Base-by-base conservation (phyloP, 2,888 invertebrate genomes). In the Cantharis nigra region DNA sequence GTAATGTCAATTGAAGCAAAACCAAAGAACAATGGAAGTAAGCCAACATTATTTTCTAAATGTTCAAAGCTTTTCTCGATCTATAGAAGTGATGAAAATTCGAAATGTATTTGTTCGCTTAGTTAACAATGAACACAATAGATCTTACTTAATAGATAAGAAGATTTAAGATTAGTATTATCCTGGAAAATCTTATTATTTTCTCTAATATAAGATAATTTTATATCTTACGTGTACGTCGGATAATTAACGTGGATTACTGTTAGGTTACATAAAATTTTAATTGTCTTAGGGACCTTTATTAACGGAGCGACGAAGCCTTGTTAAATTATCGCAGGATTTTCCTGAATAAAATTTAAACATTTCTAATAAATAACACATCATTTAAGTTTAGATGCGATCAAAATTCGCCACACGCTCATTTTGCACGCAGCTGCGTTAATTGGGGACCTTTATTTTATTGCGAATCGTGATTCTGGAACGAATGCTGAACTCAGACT, bases 391-490 rank as follows among this genome's bases (percentile, higher is more conserved):
- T 70, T 72, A 75, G 74, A 75, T 71, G 75, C 67, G 75, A 85
- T 85, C 83, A 81, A 76, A 80, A 85, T 85, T 85, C 85, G 82
- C 81, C 81, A 83, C 85, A 84, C 84, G 84, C 82, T 81, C 81
- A 84, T 80, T 83, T 83, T 81, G 83, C 83, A 83, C 84, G 83
- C 85, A 85, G 84, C 85, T 84, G 85, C 83, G 83, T 85, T 85
- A 84, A 85, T 85, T 85, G 83, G 81, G 72, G 81, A 82, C 83
- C 83, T 85, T 84, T 85, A 84, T 84, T 85, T 85, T 84, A 83
- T 83, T 80, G 82, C 82, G 80, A 83, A 83, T 83, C 85, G 85
- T 85, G 85, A 84, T 84, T 80, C 76, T 71, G 75, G 76, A 80
- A 80, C 80, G 78, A 81, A 81, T 80, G 74, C 74, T 79, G 73